Evolutionary conservation across 2,888 invertebrate species (phyloP).

Genomic region (Caenorhabditis becei): DNA sequence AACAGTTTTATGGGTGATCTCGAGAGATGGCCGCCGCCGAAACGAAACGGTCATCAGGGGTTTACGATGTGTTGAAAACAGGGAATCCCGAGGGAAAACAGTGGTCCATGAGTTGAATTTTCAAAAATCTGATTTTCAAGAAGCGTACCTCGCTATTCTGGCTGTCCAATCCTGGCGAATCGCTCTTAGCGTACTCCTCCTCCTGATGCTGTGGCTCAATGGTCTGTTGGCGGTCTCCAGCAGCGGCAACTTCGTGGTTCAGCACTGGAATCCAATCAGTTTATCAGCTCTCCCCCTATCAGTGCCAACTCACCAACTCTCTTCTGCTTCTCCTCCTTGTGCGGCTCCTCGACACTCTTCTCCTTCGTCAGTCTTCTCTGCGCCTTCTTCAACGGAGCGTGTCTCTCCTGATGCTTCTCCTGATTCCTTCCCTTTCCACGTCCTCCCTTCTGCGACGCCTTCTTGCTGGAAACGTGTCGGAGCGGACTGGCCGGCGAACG

Average conservation of each 20-base stretch:
- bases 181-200: constrained; percentile 59
- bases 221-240: not conserved
- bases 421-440: constrained; percentile 4
- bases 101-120: constrained; percentile 29
- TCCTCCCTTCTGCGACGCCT: constrained; percentile 1
- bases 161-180: constrained; percentile 69
- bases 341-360: constrained; percentile 23
- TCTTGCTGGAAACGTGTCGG: constrained; percentile 1
- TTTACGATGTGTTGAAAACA: constrained; percentile 13
- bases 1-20: constrained; percentile 32
- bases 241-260: constrained; percentile 8
- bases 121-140: not conserved
- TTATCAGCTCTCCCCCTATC: not conserved
- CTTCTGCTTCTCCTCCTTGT: constrained; percentile 31
- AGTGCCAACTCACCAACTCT: constrained; percentile 23
- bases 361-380: constrained; percentile 37
- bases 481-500: constrained; percentile 41
- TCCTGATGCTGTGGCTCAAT: constrained; percentile 27
- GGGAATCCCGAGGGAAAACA: not conserved
- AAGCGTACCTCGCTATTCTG: constrained; percentile 70
- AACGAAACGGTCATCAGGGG: not conserved
- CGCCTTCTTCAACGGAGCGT: constrained; percentile 22
- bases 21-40: not conserved
- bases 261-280: constrained; percentile 1
- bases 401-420: not conserved